Conservation (phyloP, 2,113 vertebrate species). For the Panthera leo region DNA sequence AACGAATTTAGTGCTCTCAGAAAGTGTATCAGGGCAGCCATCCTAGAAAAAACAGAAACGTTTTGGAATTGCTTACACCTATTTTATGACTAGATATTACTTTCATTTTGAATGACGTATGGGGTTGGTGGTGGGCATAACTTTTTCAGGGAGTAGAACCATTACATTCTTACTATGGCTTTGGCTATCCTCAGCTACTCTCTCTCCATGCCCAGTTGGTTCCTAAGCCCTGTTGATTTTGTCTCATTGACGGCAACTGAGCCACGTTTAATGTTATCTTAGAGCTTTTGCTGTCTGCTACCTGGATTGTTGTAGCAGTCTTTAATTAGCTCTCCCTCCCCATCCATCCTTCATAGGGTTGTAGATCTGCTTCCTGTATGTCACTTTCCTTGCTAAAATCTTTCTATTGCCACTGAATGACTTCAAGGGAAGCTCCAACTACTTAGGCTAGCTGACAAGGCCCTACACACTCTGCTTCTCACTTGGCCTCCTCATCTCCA, state of each 20-base stretch:
- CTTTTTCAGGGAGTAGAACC: background rate
- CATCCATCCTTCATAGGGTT: background rate
- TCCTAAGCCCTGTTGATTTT: conserved; percentile 26
- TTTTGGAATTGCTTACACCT: background rate
- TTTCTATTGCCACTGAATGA: background rate
- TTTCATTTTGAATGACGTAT: background rate
- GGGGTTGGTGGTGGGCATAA: background rate
- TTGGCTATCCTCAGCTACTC: background rate
- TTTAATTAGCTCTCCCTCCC: background rate
- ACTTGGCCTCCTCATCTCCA: background rate
- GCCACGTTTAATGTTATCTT: background rate
- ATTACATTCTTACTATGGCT: background rate
- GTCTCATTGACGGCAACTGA: background rate
- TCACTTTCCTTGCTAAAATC: background rate
- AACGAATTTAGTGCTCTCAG: background rate
- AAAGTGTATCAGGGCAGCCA: background rate
- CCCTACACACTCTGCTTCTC: too few relatives aligned
- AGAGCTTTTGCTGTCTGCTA: background rate
- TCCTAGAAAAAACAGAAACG: background rate
- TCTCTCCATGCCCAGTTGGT: background rate
- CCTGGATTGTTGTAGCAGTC: background rate
- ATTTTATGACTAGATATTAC: background rate
- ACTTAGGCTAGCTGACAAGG: background rate
- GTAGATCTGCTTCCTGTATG: background rate
- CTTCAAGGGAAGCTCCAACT: background rate